Percentiles rank a stretch among this genome's conserved stretches.
These are phyloP conservation scores for Thunnus albacares DNA, from an alignment of 2,797 vertebrate genomes.

Conservation along the genomic window DNA sequence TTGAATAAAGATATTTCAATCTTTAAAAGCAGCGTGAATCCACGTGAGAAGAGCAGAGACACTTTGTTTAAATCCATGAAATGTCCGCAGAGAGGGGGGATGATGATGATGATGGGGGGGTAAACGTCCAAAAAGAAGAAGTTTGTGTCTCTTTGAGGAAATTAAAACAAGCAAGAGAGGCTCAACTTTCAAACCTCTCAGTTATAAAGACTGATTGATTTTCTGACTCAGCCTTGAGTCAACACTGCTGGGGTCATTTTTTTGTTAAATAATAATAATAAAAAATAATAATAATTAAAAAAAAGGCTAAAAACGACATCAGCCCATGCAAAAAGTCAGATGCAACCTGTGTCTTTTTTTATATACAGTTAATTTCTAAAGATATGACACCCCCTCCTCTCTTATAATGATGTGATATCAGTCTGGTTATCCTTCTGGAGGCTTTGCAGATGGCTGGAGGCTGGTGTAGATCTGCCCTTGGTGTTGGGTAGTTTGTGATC, in stretches of 20 bases:
- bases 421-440: slow-evolving; percentile 95
- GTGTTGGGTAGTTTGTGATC: slow-evolving; percentile 99
- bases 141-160: slow-evolving; percentile 74
- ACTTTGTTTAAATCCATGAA: slow-evolving; percentile 66
- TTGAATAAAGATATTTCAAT: slow-evolving; percentile 72
- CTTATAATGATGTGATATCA: slow-evolving; percentile 96
- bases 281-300: slow-evolving; percentile 55
- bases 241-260: slow-evolving; percentile 83
- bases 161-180: slow-evolving; percentile 57
- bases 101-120: slow-evolving; percentile 27
- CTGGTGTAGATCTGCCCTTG: slow-evolving; percentile 94
- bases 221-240: slow-evolving; percentile 71
- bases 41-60: slow-evolving; percentile 65
- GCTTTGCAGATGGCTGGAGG: slow-evolving; percentile 91
- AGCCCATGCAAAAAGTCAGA: slow-evolving; percentile 92
- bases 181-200: slow-evolving; percentile 71
- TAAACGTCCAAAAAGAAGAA: slow-evolving; percentile 48
- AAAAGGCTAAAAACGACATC: slow-evolving; percentile 86
- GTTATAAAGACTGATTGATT: slow-evolving; percentile 79
- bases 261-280: slow-evolving; percentile 68
- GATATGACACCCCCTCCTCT: slow-evolving; percentile 69
- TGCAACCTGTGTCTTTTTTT: slow-evolving; percentile 84
- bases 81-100: slow-evolving; percentile 54
- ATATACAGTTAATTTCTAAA: slow-evolving; percentile 86
- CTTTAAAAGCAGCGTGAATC: slow-evolving; percentile 77